Percentiles rank a stretch among this genome's conserved stretches.
phyloP scores from a whole-genome alignment of 1,140 invertebrate genomes.

The Ooceraea biroi region DNA sequence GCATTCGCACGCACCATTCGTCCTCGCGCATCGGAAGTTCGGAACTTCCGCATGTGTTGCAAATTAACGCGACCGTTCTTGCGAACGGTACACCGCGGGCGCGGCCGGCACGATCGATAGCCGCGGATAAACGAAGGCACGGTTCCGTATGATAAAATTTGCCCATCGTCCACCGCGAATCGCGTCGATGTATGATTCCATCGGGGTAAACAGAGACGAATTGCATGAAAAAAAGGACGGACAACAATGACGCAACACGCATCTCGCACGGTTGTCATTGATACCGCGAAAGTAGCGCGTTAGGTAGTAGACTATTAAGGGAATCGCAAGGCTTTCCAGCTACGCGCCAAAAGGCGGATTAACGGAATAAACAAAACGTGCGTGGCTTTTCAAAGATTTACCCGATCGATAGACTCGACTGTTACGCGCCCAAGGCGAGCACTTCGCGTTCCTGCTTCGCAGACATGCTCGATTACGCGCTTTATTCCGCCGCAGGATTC shows the following conservation, averaged over 20 bases:
- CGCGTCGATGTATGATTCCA: neutral
- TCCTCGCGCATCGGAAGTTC: constrained; percentile 66
- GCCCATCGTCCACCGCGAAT: neutral
- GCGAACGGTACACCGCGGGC: constrained; percentile 56
- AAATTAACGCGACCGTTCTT: constrained; percentile 70
- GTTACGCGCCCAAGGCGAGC: neutral
- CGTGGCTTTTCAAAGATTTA: neutral
- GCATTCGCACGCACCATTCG: constrained; percentile 66
- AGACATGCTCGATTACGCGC: constrained; percentile 63
- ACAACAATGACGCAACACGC: neutral
- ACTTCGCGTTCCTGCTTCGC: constrained; percentile 27
- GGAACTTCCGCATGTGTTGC: constrained; percentile 73
- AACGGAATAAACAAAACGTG: neutral
- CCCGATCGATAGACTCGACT: neutral
- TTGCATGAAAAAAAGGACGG: neutral
- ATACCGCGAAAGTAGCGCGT: neutral
- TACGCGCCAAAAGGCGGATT: neutral
- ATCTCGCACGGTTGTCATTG: no score
- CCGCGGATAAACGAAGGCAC: constrained; percentile 55
- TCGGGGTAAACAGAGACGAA: neutral
- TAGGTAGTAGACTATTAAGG: neutral
- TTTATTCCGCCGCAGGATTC: constrained; percentile 60
- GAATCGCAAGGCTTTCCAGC: no score
- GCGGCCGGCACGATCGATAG: constrained; percentile 66
- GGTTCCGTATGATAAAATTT: constrained; percentile 48